Evolutionary conservation across 37 sponge, comb jelly and placozoan genomes (phyloP).

Genomic region (Corticium candelabrum): DNA sequence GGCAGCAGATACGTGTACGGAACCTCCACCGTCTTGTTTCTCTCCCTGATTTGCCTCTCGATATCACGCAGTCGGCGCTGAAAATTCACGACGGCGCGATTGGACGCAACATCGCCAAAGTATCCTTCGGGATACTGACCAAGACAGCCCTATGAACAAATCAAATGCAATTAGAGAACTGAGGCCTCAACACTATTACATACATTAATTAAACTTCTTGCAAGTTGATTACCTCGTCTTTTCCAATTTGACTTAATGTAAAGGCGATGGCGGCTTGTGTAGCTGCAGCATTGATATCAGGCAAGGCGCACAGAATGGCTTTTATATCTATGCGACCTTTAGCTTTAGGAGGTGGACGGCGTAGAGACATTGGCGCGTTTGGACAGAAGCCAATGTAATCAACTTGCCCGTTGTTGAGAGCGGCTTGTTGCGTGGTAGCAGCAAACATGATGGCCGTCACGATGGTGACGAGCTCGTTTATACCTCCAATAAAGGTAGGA

Average conservation of each 20-base stretch:
- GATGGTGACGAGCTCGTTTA: constrained; percentile 25
- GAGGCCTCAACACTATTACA: too few relatives aligned
- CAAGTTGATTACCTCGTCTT: neutral
- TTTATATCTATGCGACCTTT: constrained; percentile 30
- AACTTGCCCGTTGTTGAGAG: constrained; percentile 77
- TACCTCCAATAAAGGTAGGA: constrained; percentile 19
- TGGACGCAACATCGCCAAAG: neutral
- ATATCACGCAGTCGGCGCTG: constrained; percentile 6
- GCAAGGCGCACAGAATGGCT: constrained; percentile 29
- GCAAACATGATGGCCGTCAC: constrained; percentile 56
- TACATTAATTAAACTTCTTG: neutral
- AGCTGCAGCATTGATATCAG: constrained; percentile 8
- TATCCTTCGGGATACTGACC: neutral
- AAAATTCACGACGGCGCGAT: constrained; percentile 3
- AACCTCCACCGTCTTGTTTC: constrained; percentile 35
- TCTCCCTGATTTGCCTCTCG: constrained; percentile 8
- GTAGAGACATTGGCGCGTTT: constrained; percentile 45
- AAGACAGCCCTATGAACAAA: constrained; percentile 10
- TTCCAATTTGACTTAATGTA: neutral
- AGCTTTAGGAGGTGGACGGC: constrained; percentile 33
- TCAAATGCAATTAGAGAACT: neutral
- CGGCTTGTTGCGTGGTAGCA: constrained; percentile 39
- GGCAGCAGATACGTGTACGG: constrained; percentile 43
- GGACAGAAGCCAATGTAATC: constrained; percentile 43
- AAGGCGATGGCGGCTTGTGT: neutral